Base-by-base conservation (phyloP, 2,888 invertebrate species). In the Drosophila rellima region DNA sequence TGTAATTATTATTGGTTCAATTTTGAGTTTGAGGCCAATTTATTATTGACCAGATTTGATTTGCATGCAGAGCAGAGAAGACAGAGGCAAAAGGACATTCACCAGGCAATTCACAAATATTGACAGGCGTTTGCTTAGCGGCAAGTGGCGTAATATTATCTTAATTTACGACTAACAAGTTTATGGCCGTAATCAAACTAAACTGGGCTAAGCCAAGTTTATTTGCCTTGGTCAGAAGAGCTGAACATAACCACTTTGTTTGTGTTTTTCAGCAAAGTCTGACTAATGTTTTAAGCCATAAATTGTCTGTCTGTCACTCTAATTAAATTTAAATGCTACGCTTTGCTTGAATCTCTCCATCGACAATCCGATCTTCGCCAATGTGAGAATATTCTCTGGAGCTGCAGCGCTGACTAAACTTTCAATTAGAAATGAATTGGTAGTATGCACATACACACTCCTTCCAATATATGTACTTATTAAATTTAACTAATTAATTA, bases 1-100 rank as follows among this genome's bases (percentile, higher is more conserved):
- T 47, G 73, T 52, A 75, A 70, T 87, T 80, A 80, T 82, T 87
- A 75, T 87, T 59, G 70, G 71, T 63, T 81, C 13, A 52, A 40
- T 52, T 74, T 78, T 42, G 59, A 77, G 74, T 71, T 64, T 69
- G 56, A 42, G 66, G 64, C 39, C 60, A 75, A 78, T 70, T 78
- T 72, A 75, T 54, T 73, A 70, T 70, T 66, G 62, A 60, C 55
- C 45, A 60, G 50, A 73, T 55, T 52, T 59, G 64, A 71, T 75
- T 62, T 68, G 56, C 54, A 62, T 55, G 42, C 37, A 10, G 47
- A 40, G 44, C 11, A 10, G 31, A 29, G 20, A n/a, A 37, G 7
- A 18, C 17, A 18, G 3, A 37, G n/a, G 42, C 70, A 29, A 20
- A 51, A 44, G 60, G 29, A 45, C 40, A 74, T 54, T 54, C 18